Conservation (phyloP, 2,797 vertebrate species). For the Phylloscopus collybita region DNA sequence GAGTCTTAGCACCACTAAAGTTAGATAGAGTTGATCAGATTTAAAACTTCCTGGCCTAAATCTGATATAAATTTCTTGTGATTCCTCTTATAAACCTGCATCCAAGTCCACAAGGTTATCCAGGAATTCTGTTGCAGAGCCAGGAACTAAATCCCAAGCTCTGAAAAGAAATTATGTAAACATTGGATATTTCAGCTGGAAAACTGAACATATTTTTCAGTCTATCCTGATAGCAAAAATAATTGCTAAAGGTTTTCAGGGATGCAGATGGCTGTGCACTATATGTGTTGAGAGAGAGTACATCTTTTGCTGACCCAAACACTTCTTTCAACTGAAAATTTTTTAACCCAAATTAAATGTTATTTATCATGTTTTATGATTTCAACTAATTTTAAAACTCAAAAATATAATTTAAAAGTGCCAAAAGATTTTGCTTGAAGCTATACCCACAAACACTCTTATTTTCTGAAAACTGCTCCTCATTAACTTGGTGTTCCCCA, state of each 20-base stretch:
- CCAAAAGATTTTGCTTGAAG: neutral
- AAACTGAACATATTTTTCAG: slow-evolving; percentile 27
- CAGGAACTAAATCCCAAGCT: neutral
- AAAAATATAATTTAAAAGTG: neutral
- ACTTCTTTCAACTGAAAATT: neutral
- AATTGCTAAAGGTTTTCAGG: neutral
- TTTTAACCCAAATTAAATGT: neutral
- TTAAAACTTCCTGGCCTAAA: neutral
- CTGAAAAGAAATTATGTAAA: neutral
- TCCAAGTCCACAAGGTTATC: neutral
- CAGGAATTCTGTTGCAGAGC: neutral
- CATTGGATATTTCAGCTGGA: neutral
- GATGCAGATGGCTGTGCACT: neutral
- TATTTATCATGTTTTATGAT: neutral
- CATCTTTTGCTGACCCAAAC: neutral
- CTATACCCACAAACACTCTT: neutral
- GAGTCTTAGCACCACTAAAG: neutral
- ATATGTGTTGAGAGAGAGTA: neutral
- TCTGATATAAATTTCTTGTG: neutral
- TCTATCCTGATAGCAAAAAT: slow-evolving; percentile 7
- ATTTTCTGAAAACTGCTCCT: neutral
- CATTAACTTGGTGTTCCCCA: neutral
- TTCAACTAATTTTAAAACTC: neutral
- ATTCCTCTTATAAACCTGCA: neutral
- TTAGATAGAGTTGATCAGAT: neutral